Base-by-base conservation (phyloP, 2,797 vertebrate species). In the Chromobotia macracanthus region DNA sequence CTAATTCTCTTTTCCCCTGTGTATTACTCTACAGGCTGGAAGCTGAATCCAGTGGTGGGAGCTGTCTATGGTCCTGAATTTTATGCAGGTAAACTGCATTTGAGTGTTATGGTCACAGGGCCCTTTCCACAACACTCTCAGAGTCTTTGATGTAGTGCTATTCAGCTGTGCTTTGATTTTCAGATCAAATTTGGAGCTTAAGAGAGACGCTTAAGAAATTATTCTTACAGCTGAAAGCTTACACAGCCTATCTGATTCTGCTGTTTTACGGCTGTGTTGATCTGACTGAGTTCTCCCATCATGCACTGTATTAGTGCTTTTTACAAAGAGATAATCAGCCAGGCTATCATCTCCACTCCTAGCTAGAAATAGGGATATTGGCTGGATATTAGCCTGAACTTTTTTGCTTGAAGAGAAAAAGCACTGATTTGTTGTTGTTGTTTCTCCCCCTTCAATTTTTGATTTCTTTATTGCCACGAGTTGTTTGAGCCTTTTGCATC, bases 11-110 rank as follows among this genome's bases (percentile, higher is more conserved):
- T 69, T 76, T 81, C 73, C 72, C 69, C 71, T 81, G 70, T 84
- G 71, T 86, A 81, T 82, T 82, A 70, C 60, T 66, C 56, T 76
- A 63, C 67, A 99, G 97, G 96, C 88, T 99, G 97, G 97, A 98
- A 98, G 92, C 93, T 99, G 88, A 98, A 98, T 83, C 97, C 97
- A 0, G 96, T 99, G 87, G 96, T 98, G 10, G 97, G 97, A 86
- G 96, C 97, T 2, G 97, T 98, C 90, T 99, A 98, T 1, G 94
- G 96, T 86, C 97, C 97, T 2, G 97, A 99, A 88, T 95, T 99
- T 90, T 99, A 99, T 83, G 94, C 97, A 86, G 97, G 97, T 99
- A 94, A 80, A 72, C 48, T 82, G 38, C 79, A 79, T 53, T 75
- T 35, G 75, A 68, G 72, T 80, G 61, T 83, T 66, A 10, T 21